Evolutionary conservation across 2,797 vertebrate species (phyloP).

Genomic region (Neostethus bicornis): DNA sequence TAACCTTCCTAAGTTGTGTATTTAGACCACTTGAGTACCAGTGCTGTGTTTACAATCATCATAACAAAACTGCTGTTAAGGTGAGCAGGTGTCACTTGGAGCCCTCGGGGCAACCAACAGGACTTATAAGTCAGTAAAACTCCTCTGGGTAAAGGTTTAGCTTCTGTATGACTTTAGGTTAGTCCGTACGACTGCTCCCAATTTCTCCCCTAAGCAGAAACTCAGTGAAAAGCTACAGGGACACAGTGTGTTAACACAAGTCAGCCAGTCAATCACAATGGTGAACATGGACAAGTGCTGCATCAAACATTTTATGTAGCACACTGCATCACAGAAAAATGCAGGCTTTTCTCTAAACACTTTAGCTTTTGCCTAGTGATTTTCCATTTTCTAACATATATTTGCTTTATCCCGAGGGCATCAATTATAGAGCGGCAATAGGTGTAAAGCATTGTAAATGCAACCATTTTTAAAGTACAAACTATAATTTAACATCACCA

Average conservation of each 20-base stretch:
- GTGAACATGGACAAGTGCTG: slow-evolving; percentile 49
- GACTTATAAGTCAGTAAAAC: slow-evolving; percentile 55
- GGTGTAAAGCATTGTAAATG: background rate
- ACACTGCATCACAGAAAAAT: slow-evolving; percentile 25
- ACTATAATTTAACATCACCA: background rate
- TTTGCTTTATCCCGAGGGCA: slow-evolving; percentile 17
- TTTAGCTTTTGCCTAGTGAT: slow-evolving; percentile 6
- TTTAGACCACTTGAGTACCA: slow-evolving; percentile 6
- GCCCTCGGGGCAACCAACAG: slow-evolving; percentile 59
- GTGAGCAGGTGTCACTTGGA: slow-evolving; percentile 68
- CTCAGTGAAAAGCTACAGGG: slow-evolving; percentile 58
- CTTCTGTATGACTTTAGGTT: slow-evolving; percentile 64
- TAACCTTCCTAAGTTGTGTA: background rate
- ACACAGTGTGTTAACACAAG: slow-evolving; percentile 59
- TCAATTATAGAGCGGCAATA: slow-evolving; percentile 6
- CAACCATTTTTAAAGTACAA: background rate
- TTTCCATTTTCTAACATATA: slow-evolving; percentile 14
- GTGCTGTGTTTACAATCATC: slow-evolving; percentile 26
- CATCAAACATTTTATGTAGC: slow-evolving; percentile 45
- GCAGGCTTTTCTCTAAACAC: slow-evolving; percentile 10
- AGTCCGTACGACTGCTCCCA: slow-evolving; percentile 54
- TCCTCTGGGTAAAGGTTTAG: slow-evolving; percentile 62
- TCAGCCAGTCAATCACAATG: slow-evolving; percentile 65
- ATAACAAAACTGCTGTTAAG: slow-evolving; percentile 62
- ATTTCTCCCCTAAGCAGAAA: slow-evolving; percentile 56